Evolutionary conservation across 2,888 invertebrate genomes (phyloP), one percentile per base, ranked within the genome.

Genomic region (Dicranocentrus wangi): DNA sequence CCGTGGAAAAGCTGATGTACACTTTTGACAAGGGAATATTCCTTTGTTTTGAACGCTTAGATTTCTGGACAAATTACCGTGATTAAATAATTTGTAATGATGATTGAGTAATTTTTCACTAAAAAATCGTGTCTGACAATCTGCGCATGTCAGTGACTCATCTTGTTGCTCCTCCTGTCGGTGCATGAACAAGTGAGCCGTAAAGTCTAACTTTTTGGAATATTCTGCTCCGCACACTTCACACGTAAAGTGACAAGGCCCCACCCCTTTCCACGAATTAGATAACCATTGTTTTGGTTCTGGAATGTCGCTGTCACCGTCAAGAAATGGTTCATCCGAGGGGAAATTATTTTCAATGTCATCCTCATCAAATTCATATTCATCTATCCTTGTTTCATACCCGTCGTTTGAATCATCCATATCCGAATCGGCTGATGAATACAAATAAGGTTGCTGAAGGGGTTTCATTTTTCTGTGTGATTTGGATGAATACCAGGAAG

Each of bases 181-280:
- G 23, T 80, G 80, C 10, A 58, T 10, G 25, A 73, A 80, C 2
- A 80, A 27, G 23, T 80, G 80, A 3, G n/a, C 39, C 1, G 80
- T 80, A 28, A 80, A 80, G 3, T 80, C 73, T 15, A 60, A 27
- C 25, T 80, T 80, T 19, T 61, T 60, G 5, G 19, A 10, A 19
- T 27, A 72, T 1, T n/a, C n/a, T 39, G 55, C 27, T 1, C 32
- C 39, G 17, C 80, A 80, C 23, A 60, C 58, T 25, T 80, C 80
- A 23, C 80, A 80, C 0, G 80, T 73, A 39, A 80, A 80, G 21
- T 80, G 80, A 3, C 60, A 61, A 5, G 61, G 25, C 0, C 72
- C 80, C 13, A 19, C 25, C 2, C 80, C 80, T 13, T 73, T 80
- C 80, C 80, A 80, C 1, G 55, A 58, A 23, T 63, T 73, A 0